Base-by-base conservation (phyloP, 2,113 vertebrate genomes). In the Corythornis vintsioides region DNA sequence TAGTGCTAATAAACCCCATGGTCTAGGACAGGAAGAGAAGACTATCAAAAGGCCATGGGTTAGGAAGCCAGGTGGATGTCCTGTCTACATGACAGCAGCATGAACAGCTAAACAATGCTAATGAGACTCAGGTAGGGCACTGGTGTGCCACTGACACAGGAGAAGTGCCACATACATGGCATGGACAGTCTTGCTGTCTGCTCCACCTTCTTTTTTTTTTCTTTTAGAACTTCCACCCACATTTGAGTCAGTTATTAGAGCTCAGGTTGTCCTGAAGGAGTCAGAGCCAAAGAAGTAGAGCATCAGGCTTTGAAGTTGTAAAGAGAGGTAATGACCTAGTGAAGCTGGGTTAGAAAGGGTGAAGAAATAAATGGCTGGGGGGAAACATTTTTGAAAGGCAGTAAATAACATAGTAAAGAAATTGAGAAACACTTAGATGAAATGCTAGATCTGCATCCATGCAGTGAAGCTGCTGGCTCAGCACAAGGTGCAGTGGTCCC, bases 41-140 rank as follows among this genome's bases (percentile, higher is more conserved):
- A 57, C 43, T n/a, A 13, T 24, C 1, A 2, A 24, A 77, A 76
- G 63, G 59, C n/a, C 65, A 33, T 26, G 55, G 26, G 50, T 25
- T 42, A 45, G 42, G 65, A 55, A 57, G 38, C 50, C 52, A 71
- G 6, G 17, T 72, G 13, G 43, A 24, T 11, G 29, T 64, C 73
- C 35, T 50, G 3, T 38, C 50, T 59, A 24, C 2, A 3, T 61
- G 59, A 52, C 79, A 93, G 76, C n/a, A 79, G 60, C 21, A 18
- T 3, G 0, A 2, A 5, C 3, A 52, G 31, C 33, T 78, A 7
- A 28, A 8, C 7, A 20, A 11, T 3, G 26, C 33, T 59, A 9
- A 59, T 3, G 9, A 60, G 65, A 24, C 33, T 57, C 18, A 40
- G 86, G 31, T 76, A 65, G 63, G 80, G 28, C 57, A 67, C 13